Base-by-base conservation (phyloP, 2,113 vertebrate genomes). In the Tragelaphus imberbis region DNA sequence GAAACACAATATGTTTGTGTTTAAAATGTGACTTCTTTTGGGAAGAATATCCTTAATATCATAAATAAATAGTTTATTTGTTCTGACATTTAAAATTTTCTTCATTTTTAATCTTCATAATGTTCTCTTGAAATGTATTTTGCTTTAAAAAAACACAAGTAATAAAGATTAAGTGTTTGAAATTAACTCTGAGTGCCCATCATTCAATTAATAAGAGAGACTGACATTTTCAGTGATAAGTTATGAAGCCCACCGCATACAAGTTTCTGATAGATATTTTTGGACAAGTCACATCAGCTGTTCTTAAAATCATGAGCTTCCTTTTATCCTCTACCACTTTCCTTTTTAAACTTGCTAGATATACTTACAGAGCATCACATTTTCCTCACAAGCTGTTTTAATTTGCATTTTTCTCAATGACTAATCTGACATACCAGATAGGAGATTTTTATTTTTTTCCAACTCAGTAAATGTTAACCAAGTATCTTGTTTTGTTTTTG, bases 351-450 rank as follows among this genome's bases (percentile, higher is more conserved):
- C 13, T 94, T 95, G 16, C 33, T 88, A 82, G 55, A 79, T 88
- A 79, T 90, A 96, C 84, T 96, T 91, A 81, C 17, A 92, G 68
- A 95, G 84, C 9, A 94, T 84, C 86, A 94, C 17, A 95, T 36
- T 80, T 92, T 65, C 59, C 80, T 15, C 55, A 95, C 56, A 85
- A 90, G 65, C 59, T 96, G 59, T 63, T 97, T 95, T 17, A 81
- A 87, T 93, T 86, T 96, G 87, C 86, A 90, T 95, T 95, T 97
- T 93, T 94, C 85, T 98, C 63, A 93, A 80, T 90, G 93, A 93
- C 93, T 95, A 88, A 71, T 95, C 68, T 96, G 55, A 90, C 36
- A 49, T 55, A 84, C 44, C 68, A 90, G 47, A 85, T 10, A 96
- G 71, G 75, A 95, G 36, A 90, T 55, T 86, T 81, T 95, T 93